phyloP scores from a whole-genome alignment of 2,888 invertebrate genomes.

The Plagodis dolabraria region DNA sequence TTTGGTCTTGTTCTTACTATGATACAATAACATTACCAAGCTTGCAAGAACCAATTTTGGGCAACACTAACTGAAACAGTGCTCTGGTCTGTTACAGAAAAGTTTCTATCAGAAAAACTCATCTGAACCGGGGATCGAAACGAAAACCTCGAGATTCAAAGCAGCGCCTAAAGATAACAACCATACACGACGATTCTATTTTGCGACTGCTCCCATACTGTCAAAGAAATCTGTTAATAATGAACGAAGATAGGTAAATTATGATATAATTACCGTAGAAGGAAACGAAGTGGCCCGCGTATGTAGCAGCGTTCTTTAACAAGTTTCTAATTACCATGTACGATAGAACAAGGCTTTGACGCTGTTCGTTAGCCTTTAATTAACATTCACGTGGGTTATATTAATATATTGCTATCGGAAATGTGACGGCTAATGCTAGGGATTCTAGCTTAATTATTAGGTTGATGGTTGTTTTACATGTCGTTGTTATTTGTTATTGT shows the following conservation, averaged over 20 bases:
- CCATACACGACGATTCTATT: background rate
- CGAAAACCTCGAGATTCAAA: no score
- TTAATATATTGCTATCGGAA: conserved; percentile 6
- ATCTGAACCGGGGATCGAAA: no score
- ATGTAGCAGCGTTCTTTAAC: conserved; percentile 19
- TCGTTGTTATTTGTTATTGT: no score
- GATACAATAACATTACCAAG: no score
- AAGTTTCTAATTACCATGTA: conserved; percentile 29
- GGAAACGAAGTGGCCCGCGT: conserved; percentile 20
- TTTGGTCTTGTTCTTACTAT: no score
- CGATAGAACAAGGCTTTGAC: conserved; percentile 29
- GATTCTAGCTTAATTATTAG: background rate
- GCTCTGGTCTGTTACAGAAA: no score
- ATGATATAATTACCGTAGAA: conserved; percentile 22
- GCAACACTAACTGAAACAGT: no score
- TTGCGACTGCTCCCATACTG: background rate
- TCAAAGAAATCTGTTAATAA: conserved; percentile 13
- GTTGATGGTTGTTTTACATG: background rate
- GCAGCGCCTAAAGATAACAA: no score
- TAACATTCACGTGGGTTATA: conserved; percentile 25
- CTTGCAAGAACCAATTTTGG: no score
- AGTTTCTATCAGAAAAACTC: no score
- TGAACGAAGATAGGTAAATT: conserved; percentile 19
- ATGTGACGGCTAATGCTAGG: background rate
- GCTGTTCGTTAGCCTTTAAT: conserved; percentile 34